A percentile compares a stretch with the other conserved stretches of the same genome.
phyloP scores from a whole-genome alignment of 2,888 invertebrate species.

The Coremacera marginata region DNA sequence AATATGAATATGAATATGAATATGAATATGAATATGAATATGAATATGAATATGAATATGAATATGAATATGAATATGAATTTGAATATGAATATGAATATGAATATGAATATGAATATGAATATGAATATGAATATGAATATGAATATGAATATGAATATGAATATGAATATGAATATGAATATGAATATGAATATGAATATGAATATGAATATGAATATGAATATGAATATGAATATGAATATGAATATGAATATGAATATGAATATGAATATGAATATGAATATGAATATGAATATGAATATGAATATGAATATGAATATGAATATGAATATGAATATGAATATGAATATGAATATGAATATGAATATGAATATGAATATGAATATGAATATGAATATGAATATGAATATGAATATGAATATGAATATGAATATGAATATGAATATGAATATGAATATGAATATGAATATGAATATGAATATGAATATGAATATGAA shows the following conservation, averaged over 20 bases:
- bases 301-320: neutral
- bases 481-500: no score
- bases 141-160: neutral
- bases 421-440: no score
- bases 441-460: no score
- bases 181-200: neutral
- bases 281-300: neutral
- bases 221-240: neutral
- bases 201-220: neutral
- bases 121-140: neutral
- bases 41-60: neutral
- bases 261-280: neutral
- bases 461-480: no score
- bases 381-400: no score
- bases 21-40: neutral
- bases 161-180: neutral
- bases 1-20: neutral
- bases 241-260: neutral
- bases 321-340: no score
- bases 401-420: no score
- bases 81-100: neutral
- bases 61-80: neutral
- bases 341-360: no score
- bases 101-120: neutral
- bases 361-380: no score